phyloP scores from a whole-genome alignment of 2,888 invertebrate genomes.

The Thera britannica region DNA sequence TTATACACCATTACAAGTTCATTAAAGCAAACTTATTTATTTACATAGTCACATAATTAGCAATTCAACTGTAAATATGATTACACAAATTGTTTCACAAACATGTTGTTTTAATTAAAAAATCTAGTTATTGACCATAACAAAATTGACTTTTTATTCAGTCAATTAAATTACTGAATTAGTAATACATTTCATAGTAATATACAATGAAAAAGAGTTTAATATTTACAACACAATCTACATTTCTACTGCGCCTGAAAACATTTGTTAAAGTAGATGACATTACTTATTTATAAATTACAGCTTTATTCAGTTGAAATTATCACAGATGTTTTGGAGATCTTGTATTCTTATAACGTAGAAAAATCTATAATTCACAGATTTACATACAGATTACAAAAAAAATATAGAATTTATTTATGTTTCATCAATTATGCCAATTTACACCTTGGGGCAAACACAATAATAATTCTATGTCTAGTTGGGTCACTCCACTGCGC shows the following conservation, averaged over 20 bases:
- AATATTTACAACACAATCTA: constrained; percentile 40
- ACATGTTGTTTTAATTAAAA: constrained; percentile 41
- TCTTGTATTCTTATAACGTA: constrained; percentile 80
- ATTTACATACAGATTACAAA: constrained; percentile 55
- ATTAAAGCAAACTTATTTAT: constrained; percentile 19
- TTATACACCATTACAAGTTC: constrained; percentile 18
- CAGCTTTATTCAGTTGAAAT: constrained; percentile 77
- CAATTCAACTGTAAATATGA: constrained; percentile 35
- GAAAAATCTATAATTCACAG: constrained; percentile 56
- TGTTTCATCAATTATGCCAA: constrained; percentile 56
- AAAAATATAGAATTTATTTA: constrained; percentile 51
- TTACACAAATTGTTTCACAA: constrained; percentile 36
- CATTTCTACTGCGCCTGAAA: constrained; percentile 35
- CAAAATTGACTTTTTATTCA: no score
- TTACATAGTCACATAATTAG: constrained; percentile 24
- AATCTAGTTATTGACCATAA: constrained; percentile 28
- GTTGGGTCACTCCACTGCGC: background rate
- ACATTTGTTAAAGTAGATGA: constrained; percentile 39
- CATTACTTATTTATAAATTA: constrained; percentile 77
- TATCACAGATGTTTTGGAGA: constrained; percentile 84
- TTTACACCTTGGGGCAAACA: constrained; percentile 40
- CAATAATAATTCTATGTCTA: constrained; percentile 29
- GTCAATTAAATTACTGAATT: constrained; percentile 25
- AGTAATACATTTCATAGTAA: constrained; percentile 29
- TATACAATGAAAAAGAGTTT: constrained; percentile 36